A percentile compares a stretch with the other conserved stretches of the same genome.
phyloP scores from a whole-genome alignment of 2,113 vertebrate species.

The Psephotus haematonotus region DNA sequence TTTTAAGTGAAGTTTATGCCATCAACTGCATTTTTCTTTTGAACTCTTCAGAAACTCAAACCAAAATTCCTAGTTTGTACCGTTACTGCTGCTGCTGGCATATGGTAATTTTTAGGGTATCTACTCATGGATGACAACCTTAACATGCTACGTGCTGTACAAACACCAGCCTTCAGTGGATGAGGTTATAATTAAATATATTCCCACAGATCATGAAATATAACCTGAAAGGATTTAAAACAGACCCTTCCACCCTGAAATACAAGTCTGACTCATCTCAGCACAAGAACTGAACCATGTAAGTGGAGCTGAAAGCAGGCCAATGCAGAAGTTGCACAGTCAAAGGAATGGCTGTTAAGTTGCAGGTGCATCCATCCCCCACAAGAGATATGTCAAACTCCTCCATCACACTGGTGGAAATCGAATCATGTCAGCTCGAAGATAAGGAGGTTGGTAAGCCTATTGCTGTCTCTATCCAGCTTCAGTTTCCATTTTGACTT shows the following conservation, averaged over 20 bases:
- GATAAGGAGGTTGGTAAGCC: neutral
- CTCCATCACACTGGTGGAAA: neutral
- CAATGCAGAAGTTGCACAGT: neutral
- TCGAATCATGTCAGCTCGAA: rapidly evolving
- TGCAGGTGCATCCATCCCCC: neutral
- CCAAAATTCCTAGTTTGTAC: neutral
- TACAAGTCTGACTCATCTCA: neutral
- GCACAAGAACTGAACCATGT: neutral
- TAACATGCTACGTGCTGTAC: neutral
- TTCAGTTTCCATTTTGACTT: slow-evolving; percentile 2
- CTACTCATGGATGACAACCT: neutral
- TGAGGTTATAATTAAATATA: neutral
- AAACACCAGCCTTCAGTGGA: neutral
- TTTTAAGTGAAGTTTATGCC: neutral
- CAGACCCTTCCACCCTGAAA: neutral
- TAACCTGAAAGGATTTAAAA: neutral
- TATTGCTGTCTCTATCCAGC: neutral
- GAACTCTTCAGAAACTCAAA: neutral
- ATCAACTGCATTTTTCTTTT: neutral
- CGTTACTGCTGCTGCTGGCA: neutral
- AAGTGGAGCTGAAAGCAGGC: neutral
- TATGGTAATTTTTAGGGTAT: neutral
- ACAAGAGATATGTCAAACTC: neutral
- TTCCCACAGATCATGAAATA: neutral
- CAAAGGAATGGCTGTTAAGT: neutral